phyloP scores from a whole-genome alignment of 2,888 invertebrate genomes.

The Neria commutata region DNA sequence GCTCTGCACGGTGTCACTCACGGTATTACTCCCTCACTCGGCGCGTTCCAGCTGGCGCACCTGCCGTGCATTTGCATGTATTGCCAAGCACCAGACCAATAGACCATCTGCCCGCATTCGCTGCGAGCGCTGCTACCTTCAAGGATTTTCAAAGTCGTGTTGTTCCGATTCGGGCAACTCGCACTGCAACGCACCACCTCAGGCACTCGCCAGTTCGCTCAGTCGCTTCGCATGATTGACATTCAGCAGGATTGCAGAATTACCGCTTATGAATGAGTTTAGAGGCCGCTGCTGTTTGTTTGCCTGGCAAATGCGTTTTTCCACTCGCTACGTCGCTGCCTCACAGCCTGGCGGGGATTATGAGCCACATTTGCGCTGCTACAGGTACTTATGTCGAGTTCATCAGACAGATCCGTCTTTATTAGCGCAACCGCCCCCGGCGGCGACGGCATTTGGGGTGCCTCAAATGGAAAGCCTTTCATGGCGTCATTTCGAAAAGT shows the following conservation, averaged over 20 bases:
- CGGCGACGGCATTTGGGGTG: conserved; percentile 7
- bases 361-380: conserved; percentile 8
- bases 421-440: conserved; percentile 21
- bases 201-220: conserved; percentile 9
- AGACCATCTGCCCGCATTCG: conserved; percentile 53
- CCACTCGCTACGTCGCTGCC: background rate
- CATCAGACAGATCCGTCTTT: conserved; percentile 20
- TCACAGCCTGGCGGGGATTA: background rate
- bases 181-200: conserved; percentile 1
- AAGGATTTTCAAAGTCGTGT: background rate
- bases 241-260: conserved; percentile 40
- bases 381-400: conserved; percentile 23
- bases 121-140: conserved; percentile 9
- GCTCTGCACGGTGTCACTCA: conserved; percentile 3
- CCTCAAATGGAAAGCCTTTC: conserved; percentile 17
- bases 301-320: conserved; percentile 6
- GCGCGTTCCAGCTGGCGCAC: conserved; percentile 37
- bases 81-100: conserved; percentile 29
- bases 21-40: conserved; percentile 29
- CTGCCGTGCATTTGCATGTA: conserved; percentile 50
- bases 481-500: conserved; percentile 29
- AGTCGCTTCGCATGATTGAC: conserved; percentile 47
- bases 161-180: background rate
- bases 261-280: conserved; percentile 32
- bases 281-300: background rate